phyloP scores from a whole-genome alignment of 2,113 vertebrate genomes.

The Notarius quadriscutis region DNA sequence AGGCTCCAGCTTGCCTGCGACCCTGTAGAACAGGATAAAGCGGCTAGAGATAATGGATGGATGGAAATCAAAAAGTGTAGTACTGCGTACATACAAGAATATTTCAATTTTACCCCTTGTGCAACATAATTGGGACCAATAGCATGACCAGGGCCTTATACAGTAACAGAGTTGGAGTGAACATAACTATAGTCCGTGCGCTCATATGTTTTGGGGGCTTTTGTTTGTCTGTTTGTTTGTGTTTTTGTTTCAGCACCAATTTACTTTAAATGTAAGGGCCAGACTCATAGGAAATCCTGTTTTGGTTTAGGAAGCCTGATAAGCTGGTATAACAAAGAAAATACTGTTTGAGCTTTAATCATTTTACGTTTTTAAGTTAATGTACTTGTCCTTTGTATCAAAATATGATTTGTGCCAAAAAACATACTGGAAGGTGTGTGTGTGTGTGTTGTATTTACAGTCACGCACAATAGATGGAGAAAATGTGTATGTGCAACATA shows the following conservation, averaged over 20 bases:
- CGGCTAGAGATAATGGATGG: too few relatives aligned
- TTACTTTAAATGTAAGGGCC: neutral
- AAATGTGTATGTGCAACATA: neutral
- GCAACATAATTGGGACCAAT: too few relatives aligned
- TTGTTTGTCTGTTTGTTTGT: neutral
- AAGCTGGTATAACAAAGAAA: conserved; percentile 5
- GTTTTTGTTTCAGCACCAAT: neutral
- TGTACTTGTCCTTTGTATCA: conserved; percentile 39
- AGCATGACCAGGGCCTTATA: neutral
- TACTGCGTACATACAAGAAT: too few relatives aligned
- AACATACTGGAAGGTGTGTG: neutral
- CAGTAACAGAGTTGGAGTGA: neutral
- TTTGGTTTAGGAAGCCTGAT: neutral
- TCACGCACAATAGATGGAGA: conserved; percentile 1
- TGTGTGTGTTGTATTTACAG: neutral
- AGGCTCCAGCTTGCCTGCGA: too few relatives aligned
- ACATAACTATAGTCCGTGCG: conserved; percentile 2
- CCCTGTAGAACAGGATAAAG: too few relatives aligned
- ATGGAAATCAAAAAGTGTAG: too few relatives aligned
- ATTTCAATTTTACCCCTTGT: too few relatives aligned
- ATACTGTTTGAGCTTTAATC: conserved; percentile 11
- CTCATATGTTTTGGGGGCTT: neutral
- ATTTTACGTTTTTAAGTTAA: conserved; percentile 11
- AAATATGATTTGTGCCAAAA: conserved; percentile 52
- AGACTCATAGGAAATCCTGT: neutral